Base-by-base conservation (phyloP, 2,113 vertebrate species). In the Trematomus loennbergii region DNA sequence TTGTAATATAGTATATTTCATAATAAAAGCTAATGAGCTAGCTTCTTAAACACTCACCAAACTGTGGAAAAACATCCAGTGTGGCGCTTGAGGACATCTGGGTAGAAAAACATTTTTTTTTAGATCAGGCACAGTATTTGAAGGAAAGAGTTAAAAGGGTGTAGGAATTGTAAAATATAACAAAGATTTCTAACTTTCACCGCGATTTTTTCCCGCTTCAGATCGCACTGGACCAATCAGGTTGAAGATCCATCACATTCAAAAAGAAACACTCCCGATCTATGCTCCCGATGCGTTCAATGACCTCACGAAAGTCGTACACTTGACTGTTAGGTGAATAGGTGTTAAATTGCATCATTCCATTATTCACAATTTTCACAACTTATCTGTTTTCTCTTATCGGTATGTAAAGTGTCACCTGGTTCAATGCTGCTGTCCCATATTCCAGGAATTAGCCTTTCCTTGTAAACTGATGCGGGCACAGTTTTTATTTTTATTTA, bases 41-140 rank as follows among this genome's bases (percentile, higher is more conserved):
- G 10, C 12, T 64, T 33, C 36, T 45, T 55, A 16, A 5, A n/a
- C 75, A 64, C 94, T 92, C 85, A 96, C 96, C 96, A 97, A 61
- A 96, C 92, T 20, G 96, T 96, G 18, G 95, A 90, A 67, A 97
- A 97, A 87, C 96, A 95, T 71, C 96, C 96, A 0, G 94, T 91
- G 49, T 95, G 95, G 16, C 94, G 94, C 43, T 95, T 95, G 59
- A 97, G 93, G n/a, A 97, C 95, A 2, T 84, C 93, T 45, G 96
- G 95, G 16, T 96, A 96, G 72, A 96, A 97, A 91, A 97, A 97
- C 96, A 97, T 97, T 60, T 83, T 50, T 25, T 4, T 66, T 0
- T 20, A 13, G 3, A 12, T 22, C 12, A 2, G 52, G 3, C n/a
- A 45, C 0, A 9, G 0, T 58, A 3, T 9, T 20, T 18, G 2